Percentiles rank a stretch among this genome's conserved stretches.
These are phyloP conservation scores for Spinus olivaceus DNA, from an alignment of 2,797 vertebrate species.

Conservation along the genomic window DNA sequence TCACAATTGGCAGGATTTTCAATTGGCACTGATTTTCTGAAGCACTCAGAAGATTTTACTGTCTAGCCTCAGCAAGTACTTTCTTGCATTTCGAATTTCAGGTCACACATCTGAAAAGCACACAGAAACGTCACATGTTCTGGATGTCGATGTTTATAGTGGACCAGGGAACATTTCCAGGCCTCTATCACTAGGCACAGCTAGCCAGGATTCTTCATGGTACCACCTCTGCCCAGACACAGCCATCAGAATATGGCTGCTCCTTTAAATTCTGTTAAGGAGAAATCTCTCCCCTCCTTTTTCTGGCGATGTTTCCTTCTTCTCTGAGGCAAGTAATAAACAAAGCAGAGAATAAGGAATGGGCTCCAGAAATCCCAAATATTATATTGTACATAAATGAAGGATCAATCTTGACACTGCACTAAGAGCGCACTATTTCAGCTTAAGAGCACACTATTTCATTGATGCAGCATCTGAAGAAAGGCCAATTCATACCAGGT, in stretches of 20 bases:
- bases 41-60: background rate
- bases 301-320: background rate
- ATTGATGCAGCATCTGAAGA: background rate
- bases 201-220: background rate
- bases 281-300: background rate
- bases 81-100: background rate
- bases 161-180: rapidly evolving
- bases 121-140: background rate
- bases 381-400: background rate
- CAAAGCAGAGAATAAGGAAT: background rate
- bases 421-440: background rate
- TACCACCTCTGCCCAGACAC: background rate
- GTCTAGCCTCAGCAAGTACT: background rate
- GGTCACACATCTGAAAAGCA: background rate
- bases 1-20: background rate
- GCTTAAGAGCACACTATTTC: background rate
- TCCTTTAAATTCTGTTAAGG: background rate
- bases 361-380: background rate
- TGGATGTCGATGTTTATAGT: background rate
- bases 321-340: background rate
- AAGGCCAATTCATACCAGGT: background rate
- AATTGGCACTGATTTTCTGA: background rate
- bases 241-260: background rate
- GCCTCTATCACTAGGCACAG: too few relatives aligned
- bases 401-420: background rate